A percentile compares a stretch with the other conserved stretches of the same genome.
phyloP scores from a whole-genome alignment of 2,113 vertebrate species.

The Sitta europaea region DNA sequence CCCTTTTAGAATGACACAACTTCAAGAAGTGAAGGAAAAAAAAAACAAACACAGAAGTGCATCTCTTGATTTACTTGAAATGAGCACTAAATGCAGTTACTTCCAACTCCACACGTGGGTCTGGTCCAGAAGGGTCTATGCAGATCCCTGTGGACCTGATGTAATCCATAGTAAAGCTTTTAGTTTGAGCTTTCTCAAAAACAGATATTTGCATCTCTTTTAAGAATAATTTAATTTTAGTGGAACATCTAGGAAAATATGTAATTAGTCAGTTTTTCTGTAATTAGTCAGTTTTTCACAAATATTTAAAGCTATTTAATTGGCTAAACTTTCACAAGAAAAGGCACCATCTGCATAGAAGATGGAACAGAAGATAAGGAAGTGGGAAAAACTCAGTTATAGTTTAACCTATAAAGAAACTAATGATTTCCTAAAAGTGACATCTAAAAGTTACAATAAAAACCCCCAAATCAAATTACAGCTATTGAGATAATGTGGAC shows the following conservation, averaged over 20 bases:
- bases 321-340: neutral
- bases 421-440: neutral
- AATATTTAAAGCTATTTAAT: neutral
- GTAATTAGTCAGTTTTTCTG: neutral
- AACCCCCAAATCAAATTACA: neutral
- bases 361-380: neutral
- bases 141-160: neutral
- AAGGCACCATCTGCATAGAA: neutral
- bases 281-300: neutral
- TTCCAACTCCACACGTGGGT: neutral
- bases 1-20: neutral
- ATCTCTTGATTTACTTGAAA: neutral
- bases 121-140: accelerated
- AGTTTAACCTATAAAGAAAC: neutral
- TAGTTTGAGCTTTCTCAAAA: neutral
- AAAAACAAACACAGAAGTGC: neutral
- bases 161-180: neutral
- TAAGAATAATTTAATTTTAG: neutral
- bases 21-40: neutral
- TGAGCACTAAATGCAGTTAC: neutral
- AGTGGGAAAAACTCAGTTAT: neutral
- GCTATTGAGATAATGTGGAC: neutral
- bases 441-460: neutral
- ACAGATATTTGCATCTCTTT: neutral
- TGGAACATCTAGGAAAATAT: neutral